phyloP scores from a whole-genome alignment of 2,888 invertebrate genomes.

The Cheilosia vulpina region DNA sequence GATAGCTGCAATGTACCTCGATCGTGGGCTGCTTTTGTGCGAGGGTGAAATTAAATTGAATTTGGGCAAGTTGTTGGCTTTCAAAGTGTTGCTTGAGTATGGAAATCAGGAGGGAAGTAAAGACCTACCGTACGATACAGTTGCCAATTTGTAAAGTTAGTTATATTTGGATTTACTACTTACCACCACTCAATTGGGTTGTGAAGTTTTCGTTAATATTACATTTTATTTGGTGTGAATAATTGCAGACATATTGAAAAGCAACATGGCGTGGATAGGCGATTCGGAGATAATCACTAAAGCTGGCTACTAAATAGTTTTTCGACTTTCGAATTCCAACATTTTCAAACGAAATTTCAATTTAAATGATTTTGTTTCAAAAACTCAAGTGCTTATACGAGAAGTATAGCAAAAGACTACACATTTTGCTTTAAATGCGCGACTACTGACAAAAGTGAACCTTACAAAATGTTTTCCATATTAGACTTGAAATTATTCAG shows the following conservation, averaged over 20 bases:
- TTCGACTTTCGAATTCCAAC: too few relatives aligned
- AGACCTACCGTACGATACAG: not conserved
- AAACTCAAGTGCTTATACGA: too few relatives aligned
- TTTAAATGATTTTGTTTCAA: too few relatives aligned
- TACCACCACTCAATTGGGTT: not conserved
- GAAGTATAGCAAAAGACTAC: too few relatives aligned
- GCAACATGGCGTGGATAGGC: too few relatives aligned
- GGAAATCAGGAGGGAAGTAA: constrained; percentile 13
- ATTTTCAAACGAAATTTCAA: too few relatives aligned
- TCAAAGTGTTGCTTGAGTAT: constrained; percentile 10
- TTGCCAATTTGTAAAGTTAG: constrained; percentile 37
- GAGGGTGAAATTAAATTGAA: constrained; percentile 65
- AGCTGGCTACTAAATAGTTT: too few relatives aligned
- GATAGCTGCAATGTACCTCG: constrained; percentile 51
- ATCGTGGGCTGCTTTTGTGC: constrained; percentile 10
- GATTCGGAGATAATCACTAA: too few relatives aligned
- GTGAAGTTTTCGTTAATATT: not conserved
- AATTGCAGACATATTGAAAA: not conserved
- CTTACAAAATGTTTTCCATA: too few relatives aligned
- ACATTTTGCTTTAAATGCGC: too few relatives aligned
- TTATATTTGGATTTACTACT: constrained; percentile 2
- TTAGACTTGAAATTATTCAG: too few relatives aligned
- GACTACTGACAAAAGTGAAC: too few relatives aligned
- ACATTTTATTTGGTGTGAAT: not conserved
- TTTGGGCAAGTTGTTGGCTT: constrained; percentile 45